Evolutionary conservation across 2,113 vertebrate genomes (phyloP).

Genomic region (Psittacus erithacus): DNA sequence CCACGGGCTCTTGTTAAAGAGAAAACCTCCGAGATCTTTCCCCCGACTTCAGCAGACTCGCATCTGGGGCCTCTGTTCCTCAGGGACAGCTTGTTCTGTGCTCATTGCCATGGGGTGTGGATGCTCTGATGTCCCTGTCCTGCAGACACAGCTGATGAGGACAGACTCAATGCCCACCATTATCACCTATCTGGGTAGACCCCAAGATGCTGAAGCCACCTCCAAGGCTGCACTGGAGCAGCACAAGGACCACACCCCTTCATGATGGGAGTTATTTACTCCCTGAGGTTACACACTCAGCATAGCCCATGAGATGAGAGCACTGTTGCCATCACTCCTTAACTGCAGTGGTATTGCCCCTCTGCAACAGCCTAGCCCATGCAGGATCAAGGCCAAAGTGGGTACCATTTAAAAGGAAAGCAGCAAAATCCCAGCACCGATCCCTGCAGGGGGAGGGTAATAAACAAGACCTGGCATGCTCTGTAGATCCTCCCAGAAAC

Average conservation of each 20-base stretch:
- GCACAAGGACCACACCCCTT: neutral
- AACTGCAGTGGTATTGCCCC: neutral
- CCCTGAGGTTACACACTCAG: neutral
- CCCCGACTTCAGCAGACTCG: neutral
- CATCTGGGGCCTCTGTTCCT: neutral
- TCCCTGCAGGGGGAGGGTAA: neutral
- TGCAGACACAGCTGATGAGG: fast-evolving
- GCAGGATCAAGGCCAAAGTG: neutral
- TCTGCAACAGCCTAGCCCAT: fast-evolving
- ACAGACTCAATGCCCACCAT: neutral
- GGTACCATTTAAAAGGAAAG: neutral
- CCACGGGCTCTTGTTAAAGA: neutral
- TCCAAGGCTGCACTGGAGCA: neutral
- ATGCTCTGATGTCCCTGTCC: neutral
- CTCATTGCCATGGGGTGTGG: fast-evolving
- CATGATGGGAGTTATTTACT: neutral
- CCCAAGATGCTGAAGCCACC: neutral
- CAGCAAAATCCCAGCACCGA: neutral
- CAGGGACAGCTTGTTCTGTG: neutral
- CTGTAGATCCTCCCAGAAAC: neutral
- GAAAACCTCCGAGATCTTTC: neutral
- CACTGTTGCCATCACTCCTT: neutral
- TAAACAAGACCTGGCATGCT: neutral
- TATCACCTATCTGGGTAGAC: neutral
- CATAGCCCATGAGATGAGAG: fast-evolving